Evolutionary conservation across 2,888 invertebrate genomes (phyloP).

Genomic region (Eupithecia subumbrata): DNA sequence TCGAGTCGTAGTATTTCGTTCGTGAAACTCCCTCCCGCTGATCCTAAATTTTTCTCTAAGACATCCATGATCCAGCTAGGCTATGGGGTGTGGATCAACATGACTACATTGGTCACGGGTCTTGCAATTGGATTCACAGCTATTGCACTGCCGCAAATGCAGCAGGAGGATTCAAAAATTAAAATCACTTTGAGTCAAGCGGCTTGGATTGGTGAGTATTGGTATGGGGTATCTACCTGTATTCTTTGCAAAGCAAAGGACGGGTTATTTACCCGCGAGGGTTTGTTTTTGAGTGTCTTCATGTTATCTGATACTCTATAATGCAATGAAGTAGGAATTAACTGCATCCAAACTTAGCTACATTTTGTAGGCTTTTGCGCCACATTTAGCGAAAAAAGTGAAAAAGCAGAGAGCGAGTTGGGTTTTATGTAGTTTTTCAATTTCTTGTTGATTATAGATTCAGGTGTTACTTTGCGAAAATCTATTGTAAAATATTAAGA

Average conservation of each 20-base stretch:
- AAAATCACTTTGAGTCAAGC: constrained; percentile 73
- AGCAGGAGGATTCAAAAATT: constrained; percentile 64
- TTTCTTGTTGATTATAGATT: not conserved
- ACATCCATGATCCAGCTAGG: constrained; percentile 63
- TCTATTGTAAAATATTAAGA: too few relatives aligned
- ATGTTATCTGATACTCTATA: not conserved
- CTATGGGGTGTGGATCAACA: constrained; percentile 72
- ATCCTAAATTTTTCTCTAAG: constrained; percentile 60
- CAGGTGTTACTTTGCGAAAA: too few relatives aligned
- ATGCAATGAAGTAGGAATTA: too few relatives aligned
- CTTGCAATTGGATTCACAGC: constrained; percentile 85
- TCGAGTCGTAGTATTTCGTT: not conserved
- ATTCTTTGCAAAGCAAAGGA: not conserved
- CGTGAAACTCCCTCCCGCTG: constrained; percentile 36
- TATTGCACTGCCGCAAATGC: constrained; percentile 83
- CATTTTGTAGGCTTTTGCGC: not conserved
- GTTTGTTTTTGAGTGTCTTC: not conserved
- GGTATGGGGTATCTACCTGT: too few relatives aligned
- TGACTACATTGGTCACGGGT: constrained; percentile 85
- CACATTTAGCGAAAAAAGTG: too few relatives aligned
- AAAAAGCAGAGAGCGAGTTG: not conserved
- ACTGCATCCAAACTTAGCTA: not conserved
- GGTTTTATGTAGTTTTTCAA: not conserved
- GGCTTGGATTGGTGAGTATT: constrained; percentile 85
- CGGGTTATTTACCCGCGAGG: not conserved